These are phyloP conservation scores for Heterodera carotae DNA, from an alignment of 1,140 invertebrate genomes.

Conservation along the genomic window DNA sequence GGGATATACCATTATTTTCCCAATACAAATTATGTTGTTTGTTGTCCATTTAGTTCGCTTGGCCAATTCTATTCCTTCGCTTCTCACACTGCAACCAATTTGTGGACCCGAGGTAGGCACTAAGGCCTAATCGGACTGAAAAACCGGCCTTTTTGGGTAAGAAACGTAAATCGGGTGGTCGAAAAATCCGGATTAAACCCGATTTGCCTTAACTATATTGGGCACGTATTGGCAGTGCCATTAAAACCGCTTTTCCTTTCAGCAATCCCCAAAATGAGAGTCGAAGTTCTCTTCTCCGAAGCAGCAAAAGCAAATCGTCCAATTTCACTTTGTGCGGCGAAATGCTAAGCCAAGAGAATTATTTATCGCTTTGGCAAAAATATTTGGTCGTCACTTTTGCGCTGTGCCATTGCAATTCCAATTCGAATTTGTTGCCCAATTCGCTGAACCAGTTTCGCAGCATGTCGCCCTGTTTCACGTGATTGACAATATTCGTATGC, in stretches of 20 bases:
- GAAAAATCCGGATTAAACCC: no score
- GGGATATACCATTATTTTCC: no score
- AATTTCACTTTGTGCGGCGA: conserved; percentile 59
- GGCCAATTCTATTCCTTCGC: conserved; percentile 89
- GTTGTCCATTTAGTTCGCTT: conserved; percentile 75
- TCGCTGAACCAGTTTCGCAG: conserved; percentile 44
- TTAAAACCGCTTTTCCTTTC: conserved; percentile 33
- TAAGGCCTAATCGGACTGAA: conserved; percentile 31
- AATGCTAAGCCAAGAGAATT: conserved; percentile 61
- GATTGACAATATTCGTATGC: conserved; percentile 8
- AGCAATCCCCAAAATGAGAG: conserved; percentile 91
- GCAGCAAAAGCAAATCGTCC: conserved; percentile 67
- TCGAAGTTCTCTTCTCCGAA: conserved; percentile 83
- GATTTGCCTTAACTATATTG: no score
- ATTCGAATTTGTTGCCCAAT: conserved; percentile 27
- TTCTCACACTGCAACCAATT: conserved; percentile 85
- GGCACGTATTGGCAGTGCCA: no score
- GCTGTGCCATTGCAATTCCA: conserved; percentile 54
- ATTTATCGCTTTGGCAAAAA: conserved; percentile 63
- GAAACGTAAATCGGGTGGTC: no score
- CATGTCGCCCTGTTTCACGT: conserved; percentile 43
- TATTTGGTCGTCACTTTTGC: conserved; percentile 63
- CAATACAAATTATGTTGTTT: no score
- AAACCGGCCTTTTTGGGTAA: not conserved
- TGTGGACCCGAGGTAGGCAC: conserved; percentile 81